Base-by-base conservation (phyloP, 2,113 vertebrate genomes). In the Otus sunia region DNA sequence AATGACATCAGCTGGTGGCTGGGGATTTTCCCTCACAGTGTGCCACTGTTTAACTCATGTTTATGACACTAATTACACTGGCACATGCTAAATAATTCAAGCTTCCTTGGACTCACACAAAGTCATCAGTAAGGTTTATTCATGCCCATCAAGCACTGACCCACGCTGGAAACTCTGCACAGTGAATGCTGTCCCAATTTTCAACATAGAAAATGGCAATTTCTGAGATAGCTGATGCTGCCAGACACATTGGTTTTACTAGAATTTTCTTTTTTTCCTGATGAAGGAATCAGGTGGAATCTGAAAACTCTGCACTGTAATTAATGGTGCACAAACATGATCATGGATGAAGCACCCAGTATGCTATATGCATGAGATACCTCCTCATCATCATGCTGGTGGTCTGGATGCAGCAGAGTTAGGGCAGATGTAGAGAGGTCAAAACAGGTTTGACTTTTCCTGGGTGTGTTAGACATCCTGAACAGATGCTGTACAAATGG, bases 1-100 rank as follows among this genome's bases (percentile, higher is more conserved):
- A 15, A 11, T 88, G 89, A 16, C 81, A 88, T 90, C 88, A 74
- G 58, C 72, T 93, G 58, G 85, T 92, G 63, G 53, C 85, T 88
- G 9, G 93, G 75, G 85, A 95, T 58, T 88, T 47, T 62, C 50
- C 41, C 27, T 94, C 55, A 21, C 53, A 62, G 63, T 77, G 34
- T 79, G 63, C 63, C 52, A 66, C 63, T 79, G 11, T 58, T 94
- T 86, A 94, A 50, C 59, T 96, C 72, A 22, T 82, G 72, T 80
- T 90, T 50, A 76, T 88, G 71, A 80, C 59, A 77, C 55, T 86
- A 88, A 92, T 96, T 90, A 83, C 71, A 77, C 26, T 9, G 3
- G 50, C 88, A 90, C 43, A 55, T 58, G 29, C 49, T 97, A 87
- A 94, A 96, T 93, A 95, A 93, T 93, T 96, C 67, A 95, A 50